Conservation (phyloP, 2,113 vertebrate genomes). For the Chlorodrepanis virens region DNA sequence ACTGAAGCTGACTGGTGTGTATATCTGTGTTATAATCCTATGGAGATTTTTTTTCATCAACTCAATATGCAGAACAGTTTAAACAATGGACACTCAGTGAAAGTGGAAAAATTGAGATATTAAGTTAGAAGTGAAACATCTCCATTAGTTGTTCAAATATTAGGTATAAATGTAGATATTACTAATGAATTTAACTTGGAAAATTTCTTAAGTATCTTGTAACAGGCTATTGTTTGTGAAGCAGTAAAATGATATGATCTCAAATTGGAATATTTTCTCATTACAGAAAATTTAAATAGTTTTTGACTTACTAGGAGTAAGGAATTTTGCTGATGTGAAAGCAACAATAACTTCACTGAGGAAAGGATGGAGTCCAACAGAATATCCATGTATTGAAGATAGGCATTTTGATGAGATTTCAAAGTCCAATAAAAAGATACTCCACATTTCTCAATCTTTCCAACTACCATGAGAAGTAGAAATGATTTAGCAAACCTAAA, state of each 20-base stretch:
- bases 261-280: background rate
- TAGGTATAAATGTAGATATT: background rate
- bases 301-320: background rate
- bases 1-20: background rate
- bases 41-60: background rate
- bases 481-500: background rate
- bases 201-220: background rate
- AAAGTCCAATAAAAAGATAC: background rate
- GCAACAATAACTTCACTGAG: background rate
- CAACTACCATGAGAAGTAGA: background rate
- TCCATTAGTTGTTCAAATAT: background rate
- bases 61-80: background rate
- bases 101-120: background rate
- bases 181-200: background rate
- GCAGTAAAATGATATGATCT: background rate
- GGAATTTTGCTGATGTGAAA: background rate
- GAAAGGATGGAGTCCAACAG: background rate
- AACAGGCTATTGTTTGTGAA: background rate
- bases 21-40: background rate
- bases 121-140: background rate
- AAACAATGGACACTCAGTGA: background rate
- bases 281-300: background rate
- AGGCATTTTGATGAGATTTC: constrained; percentile 20
- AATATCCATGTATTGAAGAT: background rate
- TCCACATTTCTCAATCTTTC: background rate